These are phyloP conservation scores for Sitodiplosis mosellana DNA, from an alignment of 1,140 invertebrate species.

Conservation along the genomic window DNA sequence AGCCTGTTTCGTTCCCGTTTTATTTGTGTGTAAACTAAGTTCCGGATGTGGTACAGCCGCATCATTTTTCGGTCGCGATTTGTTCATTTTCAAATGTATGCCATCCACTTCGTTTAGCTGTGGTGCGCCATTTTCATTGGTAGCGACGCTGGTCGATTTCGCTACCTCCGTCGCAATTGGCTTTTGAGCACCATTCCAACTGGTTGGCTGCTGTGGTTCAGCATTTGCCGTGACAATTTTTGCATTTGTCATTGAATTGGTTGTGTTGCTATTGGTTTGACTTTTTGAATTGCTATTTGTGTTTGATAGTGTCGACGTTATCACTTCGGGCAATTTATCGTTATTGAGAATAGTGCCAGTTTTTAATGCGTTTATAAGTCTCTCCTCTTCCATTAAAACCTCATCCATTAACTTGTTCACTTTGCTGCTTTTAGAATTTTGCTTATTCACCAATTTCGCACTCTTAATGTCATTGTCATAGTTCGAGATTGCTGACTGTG, in stretches of 20 bases:
- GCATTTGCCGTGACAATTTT: not conserved
- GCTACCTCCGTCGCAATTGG: not conserved
- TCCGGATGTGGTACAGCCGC: slow-evolving; percentile 5
- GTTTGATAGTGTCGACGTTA: slow-evolving; percentile 1
- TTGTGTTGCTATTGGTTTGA: not conserved
- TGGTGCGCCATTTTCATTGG: not conserved
- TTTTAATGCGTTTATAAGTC: slow-evolving; percentile 56
- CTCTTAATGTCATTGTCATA: not conserved
- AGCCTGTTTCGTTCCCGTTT: slow-evolving; percentile 10
- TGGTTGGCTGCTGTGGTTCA: not conserved
- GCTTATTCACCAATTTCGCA: not conserved
- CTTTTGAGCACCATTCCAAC: not conserved
- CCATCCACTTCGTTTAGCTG: not conserved
- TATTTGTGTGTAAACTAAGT: slow-evolving; percentile 1
- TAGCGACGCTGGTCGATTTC: not conserved
- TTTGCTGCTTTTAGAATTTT: slow-evolving; percentile 9
- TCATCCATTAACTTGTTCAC: slow-evolving; percentile 30
- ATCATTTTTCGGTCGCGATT: not conserved
- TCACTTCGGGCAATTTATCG: slow-evolving; percentile 13
- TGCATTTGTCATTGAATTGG: not conserved
- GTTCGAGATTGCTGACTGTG: slow-evolving; percentile 3
- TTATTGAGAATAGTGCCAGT: slow-evolving; percentile 50
- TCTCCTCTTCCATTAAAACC: slow-evolving; percentile 59
- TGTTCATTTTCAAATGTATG: not conserved
- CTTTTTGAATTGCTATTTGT: not conserved